Conservation (phyloP, 2,888 invertebrate species). For the Macropis europaea region DNA sequence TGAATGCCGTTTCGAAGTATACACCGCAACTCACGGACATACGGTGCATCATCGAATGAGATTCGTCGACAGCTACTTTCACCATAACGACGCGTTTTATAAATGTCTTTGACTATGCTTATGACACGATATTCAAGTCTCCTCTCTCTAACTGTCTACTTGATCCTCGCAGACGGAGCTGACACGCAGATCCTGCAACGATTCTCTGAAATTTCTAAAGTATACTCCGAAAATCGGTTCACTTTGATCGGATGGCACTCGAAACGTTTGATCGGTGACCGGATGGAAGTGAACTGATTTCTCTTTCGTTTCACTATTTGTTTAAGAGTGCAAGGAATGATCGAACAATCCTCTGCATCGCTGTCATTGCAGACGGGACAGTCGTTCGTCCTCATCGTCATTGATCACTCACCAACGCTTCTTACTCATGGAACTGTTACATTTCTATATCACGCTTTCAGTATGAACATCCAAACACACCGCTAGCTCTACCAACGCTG, state of each 20-base stretch:
- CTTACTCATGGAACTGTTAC: conserved; percentile 44
- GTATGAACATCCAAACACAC: conserved; percentile 51
- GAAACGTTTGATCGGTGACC: too few relatives aligned
- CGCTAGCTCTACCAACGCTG: conserved; percentile 51
- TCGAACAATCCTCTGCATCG: conserved; percentile 23
- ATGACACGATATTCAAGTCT: conserved; percentile 18
- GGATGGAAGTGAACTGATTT: conserved; percentile 4
- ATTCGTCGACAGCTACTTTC: conserved; percentile 8
- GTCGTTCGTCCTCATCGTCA: conserved; percentile 37
- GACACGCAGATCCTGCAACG: conserved; percentile 21
- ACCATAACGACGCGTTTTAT: neutral
- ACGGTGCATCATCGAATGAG: conserved; percentile 6
- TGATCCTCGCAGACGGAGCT: conserved; percentile 11
- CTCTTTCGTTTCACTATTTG: conserved; percentile 9
- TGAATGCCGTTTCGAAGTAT: conserved; percentile 58
- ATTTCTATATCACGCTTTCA: conserved; percentile 56
- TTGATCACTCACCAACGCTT: conserved; percentile 52
- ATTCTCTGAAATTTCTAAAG: neutral
- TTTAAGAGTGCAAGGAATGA: conserved; percentile 26
- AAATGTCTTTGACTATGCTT: conserved; percentile 15
- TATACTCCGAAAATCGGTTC: neutral
- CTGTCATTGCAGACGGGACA: conserved; percentile 39
- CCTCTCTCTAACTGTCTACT: conserved; percentile 34
- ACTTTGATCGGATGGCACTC: too few relatives aligned
- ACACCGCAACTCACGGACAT: conserved; percentile 62